A percentile compares a stretch with the other conserved stretches of the same genome.
phyloP scores from a whole-genome alignment of 2,113 vertebrate genomes.

The Herpetotheres cachinnans region DNA sequence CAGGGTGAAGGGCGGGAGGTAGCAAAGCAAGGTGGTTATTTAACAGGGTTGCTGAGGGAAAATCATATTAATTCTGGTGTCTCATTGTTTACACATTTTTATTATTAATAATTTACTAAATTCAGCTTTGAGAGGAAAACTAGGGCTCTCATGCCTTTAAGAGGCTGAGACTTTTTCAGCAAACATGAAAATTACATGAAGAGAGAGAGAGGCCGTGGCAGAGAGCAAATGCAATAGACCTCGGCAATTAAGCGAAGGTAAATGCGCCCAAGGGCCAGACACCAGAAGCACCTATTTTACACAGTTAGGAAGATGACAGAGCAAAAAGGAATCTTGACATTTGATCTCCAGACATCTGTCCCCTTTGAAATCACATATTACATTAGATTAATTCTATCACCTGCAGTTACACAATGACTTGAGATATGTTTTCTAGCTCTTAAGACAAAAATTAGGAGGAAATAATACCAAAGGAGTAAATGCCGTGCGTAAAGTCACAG shows the following conservation, averaged over 20 bases:
- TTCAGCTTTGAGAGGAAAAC: background rate
- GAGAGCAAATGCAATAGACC: background rate
- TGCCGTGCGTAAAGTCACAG: background rate
- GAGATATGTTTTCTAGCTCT: background rate
- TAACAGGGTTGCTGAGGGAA: background rate
- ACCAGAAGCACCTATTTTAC: background rate
- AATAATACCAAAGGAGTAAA: background rate
- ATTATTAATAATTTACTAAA: background rate
- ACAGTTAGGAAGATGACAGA: background rate
- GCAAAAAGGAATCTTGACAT: constrained; percentile 12
- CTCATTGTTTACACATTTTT: background rate
- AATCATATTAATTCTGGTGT: accelerated
- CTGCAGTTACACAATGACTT: background rate
- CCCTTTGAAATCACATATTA: background rate
- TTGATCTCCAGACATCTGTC: background rate
- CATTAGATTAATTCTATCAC: background rate
- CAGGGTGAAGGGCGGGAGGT: background rate
- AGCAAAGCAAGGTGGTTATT: background rate
- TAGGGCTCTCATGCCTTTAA: background rate
- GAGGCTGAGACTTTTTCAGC: background rate
- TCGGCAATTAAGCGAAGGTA: background rate
- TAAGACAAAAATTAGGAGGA: background rate
- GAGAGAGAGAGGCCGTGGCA: background rate
- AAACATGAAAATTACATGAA: background rate
- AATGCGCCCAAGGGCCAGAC: background rate